Evolutionary conservation across 2,113 vertebrate species (phyloP).

Genomic region (Setophaga kirtlandii): DNA sequence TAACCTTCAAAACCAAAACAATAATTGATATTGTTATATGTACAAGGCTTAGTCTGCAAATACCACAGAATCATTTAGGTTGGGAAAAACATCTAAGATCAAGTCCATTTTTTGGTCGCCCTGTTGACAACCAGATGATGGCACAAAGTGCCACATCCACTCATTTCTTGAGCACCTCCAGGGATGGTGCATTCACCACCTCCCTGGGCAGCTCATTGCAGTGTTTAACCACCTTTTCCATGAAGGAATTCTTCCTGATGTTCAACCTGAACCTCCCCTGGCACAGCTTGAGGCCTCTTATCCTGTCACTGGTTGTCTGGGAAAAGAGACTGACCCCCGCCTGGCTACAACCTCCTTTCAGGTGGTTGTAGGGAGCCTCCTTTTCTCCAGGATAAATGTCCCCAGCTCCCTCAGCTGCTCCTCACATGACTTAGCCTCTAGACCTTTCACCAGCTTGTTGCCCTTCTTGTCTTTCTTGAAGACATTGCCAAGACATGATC

Average conservation of each 20-base stretch:
- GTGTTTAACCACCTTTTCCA: background rate
- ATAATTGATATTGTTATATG: fast-evolving
- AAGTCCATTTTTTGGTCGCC: background rate
- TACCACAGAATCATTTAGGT: background rate
- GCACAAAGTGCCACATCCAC: background rate
- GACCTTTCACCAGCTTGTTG: background rate
- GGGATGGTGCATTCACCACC: background rate
- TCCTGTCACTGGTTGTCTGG: background rate
- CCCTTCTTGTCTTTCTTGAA: background rate
- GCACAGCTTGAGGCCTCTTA: fast-evolving
- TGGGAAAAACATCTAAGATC: background rate
- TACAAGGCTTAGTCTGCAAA: background rate
- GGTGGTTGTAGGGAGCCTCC: background rate
- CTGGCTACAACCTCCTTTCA: background rate
- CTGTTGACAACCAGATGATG: background rate
- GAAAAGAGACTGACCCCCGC: background rate
- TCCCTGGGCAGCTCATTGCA: background rate
- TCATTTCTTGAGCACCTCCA: background rate
- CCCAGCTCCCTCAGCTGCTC: background rate
- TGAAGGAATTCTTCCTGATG: background rate
- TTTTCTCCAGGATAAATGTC: background rate
- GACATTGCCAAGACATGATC: background rate
- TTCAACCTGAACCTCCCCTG: background rate
- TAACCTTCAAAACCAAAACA: background rate
- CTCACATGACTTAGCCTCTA: background rate